Base-by-base conservation (phyloP, 2,113 vertebrate genomes). In the Notothenia rossii region DNA sequence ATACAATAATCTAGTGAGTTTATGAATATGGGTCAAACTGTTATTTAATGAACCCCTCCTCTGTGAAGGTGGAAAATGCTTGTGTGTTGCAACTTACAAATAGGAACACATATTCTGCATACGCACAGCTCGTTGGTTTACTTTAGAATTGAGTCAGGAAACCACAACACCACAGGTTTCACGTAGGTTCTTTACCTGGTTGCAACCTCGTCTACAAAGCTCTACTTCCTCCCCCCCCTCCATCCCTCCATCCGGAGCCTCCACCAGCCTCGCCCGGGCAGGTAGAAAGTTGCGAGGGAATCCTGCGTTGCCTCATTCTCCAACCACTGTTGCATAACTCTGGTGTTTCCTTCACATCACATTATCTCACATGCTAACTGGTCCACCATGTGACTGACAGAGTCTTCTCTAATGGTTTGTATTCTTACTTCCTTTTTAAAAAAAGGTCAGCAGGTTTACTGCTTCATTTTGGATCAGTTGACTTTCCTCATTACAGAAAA, bases 281-380 rank as follows among this genome's bases (percentile, higher is more conserved):
- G 61, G 77, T 69, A 64, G 11, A 51, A 12, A n/a, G 2, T 20
- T 49, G 13, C 58, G 15, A n/a, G 58, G 54, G 25, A 74, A 66
- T 53, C 56, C 14, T 45, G 1, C 25, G 13, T 81, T 73, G 33
- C 70, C 2, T 77, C 68, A 84, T 70, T 54, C 22, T 43, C 0
- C 36, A 68, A 9, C 61, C 40, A 1, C 10, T 2, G 18, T 87
- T 91, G 81, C 89, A 65, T 80, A 87, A 90, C 33, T 45, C 7
- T 50, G 85, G 82, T 54, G 11, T 87, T 91, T 82, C 54, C 58
- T 54, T 68, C 22, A 36, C 22, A 50, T 36, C n/a, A 7, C 45
- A 60, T 51, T 25, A 36, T 56, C 10, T 78, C 3, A 29, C 20
- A 61, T 69, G 45, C 10, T 49, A 33, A 18, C 66, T 45, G 4